These are phyloP conservation scores for Loriculus beryllinus DNA, from an alignment of 2,797 vertebrate species.

Conservation along the genomic window DNA sequence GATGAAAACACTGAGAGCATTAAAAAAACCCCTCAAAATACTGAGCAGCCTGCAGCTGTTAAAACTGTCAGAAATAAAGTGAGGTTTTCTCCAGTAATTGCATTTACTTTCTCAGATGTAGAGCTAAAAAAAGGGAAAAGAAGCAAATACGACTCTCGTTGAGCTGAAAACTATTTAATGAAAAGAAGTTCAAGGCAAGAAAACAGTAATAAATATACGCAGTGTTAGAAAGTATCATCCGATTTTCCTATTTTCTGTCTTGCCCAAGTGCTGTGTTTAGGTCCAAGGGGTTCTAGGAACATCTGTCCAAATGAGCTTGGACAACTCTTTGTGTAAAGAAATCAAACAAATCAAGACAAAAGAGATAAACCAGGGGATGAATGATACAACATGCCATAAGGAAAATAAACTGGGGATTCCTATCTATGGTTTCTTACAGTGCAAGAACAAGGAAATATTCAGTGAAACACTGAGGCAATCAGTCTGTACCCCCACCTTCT, in stretches of 20 bases:
- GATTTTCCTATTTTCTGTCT: not conserved
- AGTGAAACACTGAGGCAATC: not conserved
- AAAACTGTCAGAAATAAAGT: slow-evolving; percentile 18
- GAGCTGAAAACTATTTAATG: not conserved
- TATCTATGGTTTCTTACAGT: not conserved
- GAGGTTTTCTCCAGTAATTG: slow-evolving; percentile 32
- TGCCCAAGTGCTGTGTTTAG: not conserved
- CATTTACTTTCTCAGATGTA: not conserved
- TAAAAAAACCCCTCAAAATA: slow-evolving; percentile 24
- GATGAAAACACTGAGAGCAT: not conserved
- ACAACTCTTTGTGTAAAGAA: not conserved
- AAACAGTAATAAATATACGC: not conserved
- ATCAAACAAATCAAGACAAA: not conserved
- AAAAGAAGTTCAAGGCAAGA: not conserved
- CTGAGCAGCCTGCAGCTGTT: slow-evolving; percentile 35
- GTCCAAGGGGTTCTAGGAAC: not conserved
- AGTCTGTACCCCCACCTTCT: not conserved
- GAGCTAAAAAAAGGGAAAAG: not conserved
- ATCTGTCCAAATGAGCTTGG: not conserved
- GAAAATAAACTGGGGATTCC: not conserved
- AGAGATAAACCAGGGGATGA: not conserved
- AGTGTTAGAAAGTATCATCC: not conserved
- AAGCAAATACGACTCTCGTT: not conserved
- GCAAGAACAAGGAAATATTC: not conserved
- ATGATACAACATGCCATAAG: not conserved